These are phyloP conservation scores for Stegodyphus dumicola DNA, from an alignment of 1,140 invertebrate species.

Conservation along the genomic window DNA sequence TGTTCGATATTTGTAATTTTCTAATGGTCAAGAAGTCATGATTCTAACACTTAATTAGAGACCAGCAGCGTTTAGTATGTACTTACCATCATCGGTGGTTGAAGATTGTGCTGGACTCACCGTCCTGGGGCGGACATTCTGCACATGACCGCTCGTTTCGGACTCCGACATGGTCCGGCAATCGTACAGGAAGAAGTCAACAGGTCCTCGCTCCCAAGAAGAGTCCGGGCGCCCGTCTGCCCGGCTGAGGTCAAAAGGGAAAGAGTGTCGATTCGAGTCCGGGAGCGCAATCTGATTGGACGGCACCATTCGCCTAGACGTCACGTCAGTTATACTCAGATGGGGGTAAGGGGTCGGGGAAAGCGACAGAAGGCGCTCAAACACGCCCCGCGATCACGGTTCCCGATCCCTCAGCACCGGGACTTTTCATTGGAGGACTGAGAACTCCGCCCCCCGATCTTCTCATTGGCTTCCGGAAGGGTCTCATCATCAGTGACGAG, in stretches of 20 bases:
- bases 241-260: conserved; percentile 43
- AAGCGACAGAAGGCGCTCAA: conserved; percentile 5
- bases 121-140: conserved; percentile 8
- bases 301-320: conserved; percentile 21
- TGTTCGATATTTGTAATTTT: no score
- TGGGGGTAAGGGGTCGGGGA: not conserved
- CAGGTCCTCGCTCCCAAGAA: conserved; percentile 22
- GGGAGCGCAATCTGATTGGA: conserved; percentile 42
- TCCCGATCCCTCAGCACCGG: not conserved
- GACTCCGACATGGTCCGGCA: conserved; percentile 32
- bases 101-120: conserved; percentile 37
- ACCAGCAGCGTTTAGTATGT: not conserved
- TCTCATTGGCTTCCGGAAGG: conserved; percentile 36
- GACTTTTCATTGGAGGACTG: conserved; percentile 53
- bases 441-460: conserved; percentile 37
- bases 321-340: conserved; percentile 26
- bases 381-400: conserved; percentile 53
- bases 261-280: conserved; percentile 1
- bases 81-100: conserved; percentile 35
- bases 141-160: conserved; percentile 12
- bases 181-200: conserved; percentile 19
- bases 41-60: not conserved
- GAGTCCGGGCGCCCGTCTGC: not conserved
- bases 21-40: not conserved
- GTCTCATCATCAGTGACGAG: conserved; percentile 59